Base-by-base conservation (phyloP, 2,888 invertebrate genomes). In the Drosophila kambysellisi region DNA sequence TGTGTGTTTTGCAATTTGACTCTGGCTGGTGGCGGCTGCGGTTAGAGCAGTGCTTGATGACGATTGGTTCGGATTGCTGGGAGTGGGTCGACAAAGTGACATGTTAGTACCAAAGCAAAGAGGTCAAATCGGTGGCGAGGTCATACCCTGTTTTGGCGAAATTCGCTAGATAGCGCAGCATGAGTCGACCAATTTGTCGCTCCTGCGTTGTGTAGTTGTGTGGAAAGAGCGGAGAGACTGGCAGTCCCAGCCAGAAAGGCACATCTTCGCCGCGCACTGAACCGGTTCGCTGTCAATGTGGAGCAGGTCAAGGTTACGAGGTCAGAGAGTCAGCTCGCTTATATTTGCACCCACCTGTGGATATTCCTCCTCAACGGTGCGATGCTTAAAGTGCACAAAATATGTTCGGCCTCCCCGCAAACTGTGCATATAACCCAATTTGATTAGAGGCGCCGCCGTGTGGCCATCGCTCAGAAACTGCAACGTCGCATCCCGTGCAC, bases 381-480 rank as follows among this genome's bases (percentile, higher is more conserved):
- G 97, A 93, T 98, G 97, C 88, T 96, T 96, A 92, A 98, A 98
- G 92, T 98, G 97, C 78, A 98, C 95, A 94, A 98, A 97, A 94
- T 96, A 97, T 41, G 97, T 97, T 59, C 95, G 96, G 54, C 97
- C 97, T 5, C 97, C 97, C 73, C 95, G 94, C 79, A 96, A 93
- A 39, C 97, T 96, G 92, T 97, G 97, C 68, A 97, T 94, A 85
- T 97, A 96, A 0, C 97, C 97, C 64, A 97, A 94, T 84, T 97
- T 94, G 70, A 97, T 95, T n/a, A 93, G 82, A 20, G 98, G 98
- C 12, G 98, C 97, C 0, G 97, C 97, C 61, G 97, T 97, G 83
- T 98, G 97, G 0, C 98, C 98, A 92, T 99, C 99, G 90, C 98
- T 97, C 62, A 99, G 94, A 72, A 98, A 96, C 92, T 97, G 97